Conservation (phyloP, 2,797 vertebrate genomes). For the Halcyon chelicuti region DNA sequence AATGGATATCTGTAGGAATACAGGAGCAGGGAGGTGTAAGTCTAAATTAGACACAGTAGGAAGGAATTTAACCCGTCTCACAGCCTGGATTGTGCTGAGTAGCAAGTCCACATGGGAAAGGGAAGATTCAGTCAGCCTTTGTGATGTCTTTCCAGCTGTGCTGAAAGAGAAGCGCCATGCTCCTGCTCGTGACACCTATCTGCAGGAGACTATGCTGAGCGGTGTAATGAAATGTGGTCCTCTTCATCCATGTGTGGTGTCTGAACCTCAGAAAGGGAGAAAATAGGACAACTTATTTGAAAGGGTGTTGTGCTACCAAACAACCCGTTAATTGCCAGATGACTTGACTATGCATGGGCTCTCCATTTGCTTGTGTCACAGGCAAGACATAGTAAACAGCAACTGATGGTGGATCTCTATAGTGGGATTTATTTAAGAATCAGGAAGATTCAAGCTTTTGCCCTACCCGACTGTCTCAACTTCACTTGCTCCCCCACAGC, state of each 20-base stretch:
- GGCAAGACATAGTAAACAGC: background rate
- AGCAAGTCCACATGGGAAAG: background rate
- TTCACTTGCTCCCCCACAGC: background rate
- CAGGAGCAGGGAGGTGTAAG: background rate
- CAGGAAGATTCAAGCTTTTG: background rate
- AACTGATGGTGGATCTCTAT: background rate
- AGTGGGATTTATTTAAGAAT: background rate
- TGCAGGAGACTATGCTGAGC: background rate
- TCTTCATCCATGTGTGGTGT: background rate
- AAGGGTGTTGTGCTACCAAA: background rate
- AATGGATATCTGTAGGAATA: background rate
- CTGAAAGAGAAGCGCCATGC: background rate
- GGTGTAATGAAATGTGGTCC: background rate
- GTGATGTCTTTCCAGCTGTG: background rate
- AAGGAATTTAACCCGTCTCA: background rate
- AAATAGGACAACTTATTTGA: background rate
- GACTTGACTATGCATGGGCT: background rate
- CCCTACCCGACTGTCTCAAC: background rate
- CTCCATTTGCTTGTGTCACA: background rate
- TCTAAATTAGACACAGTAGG: background rate
- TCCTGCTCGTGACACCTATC: accelerated
- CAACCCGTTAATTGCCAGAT: background rate
- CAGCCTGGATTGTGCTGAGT: accelerated
- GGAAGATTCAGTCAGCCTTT: background rate
- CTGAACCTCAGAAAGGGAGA: background rate